phyloP scores from a whole-genome alignment of 2,113 vertebrate species.

The Cynocephalus volans region DNA sequence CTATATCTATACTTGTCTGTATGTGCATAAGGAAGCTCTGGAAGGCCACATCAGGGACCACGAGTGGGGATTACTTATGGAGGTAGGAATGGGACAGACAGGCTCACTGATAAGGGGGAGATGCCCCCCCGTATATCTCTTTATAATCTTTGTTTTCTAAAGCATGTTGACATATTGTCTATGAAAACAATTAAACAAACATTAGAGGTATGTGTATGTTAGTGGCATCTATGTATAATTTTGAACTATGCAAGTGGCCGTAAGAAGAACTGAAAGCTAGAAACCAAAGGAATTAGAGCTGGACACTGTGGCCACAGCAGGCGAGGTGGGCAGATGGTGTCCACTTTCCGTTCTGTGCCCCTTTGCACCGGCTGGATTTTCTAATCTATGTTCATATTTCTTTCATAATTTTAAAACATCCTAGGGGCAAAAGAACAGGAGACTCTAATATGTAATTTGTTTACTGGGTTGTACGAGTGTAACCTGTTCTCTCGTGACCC shows the following conservation, averaged over 20 bases:
- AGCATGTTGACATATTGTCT: not conserved
- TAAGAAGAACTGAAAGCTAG: not conserved
- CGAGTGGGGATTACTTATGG: no score
- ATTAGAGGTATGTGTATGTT: rapidly evolving
- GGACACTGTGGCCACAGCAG: not conserved
- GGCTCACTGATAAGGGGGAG: rapidly evolving
- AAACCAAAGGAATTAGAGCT: rapidly evolving
- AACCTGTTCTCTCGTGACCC: not conserved
- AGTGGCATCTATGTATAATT: rapidly evolving
- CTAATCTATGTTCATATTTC: rapidly evolving
- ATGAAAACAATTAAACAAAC: not conserved
- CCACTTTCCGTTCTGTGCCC: rapidly evolving
- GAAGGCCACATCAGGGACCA: not conserved
- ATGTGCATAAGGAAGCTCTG: no score
- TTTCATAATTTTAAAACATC: not conserved
- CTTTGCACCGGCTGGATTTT: rapidly evolving
- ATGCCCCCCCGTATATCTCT: rapidly evolving
- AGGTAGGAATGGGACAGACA: not conserved
- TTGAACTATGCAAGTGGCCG: no score
- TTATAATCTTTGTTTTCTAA: not conserved
- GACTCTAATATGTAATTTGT: rapidly evolving
- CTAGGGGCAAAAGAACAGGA: not conserved
- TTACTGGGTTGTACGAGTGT: rapidly evolving
- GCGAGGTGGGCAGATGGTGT: no score
- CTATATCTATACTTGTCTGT: not conserved